phyloP scores from a whole-genome alignment of 1,140 invertebrate species.

The Euwallacea fornicatus region DNA sequence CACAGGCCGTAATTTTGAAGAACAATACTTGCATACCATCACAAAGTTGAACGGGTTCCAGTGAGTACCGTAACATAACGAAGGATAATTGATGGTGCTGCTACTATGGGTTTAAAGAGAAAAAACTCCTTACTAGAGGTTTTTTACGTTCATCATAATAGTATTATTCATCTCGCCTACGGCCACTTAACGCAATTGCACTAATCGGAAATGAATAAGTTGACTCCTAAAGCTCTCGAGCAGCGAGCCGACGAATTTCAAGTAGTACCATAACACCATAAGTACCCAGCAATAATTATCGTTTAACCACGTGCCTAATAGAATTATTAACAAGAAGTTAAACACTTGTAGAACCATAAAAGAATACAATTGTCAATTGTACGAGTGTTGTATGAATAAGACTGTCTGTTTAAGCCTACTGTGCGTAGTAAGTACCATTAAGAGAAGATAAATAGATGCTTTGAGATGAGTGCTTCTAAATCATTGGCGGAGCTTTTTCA shows the following conservation, averaged over 20 bases:
- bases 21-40: slow-evolving; percentile 26
- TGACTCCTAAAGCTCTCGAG: slow-evolving; percentile 16
- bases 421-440: slow-evolving; percentile 33
- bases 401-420: slow-evolving; percentile 29
- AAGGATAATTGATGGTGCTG: neutral
- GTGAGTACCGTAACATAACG: neutral
- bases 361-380: slow-evolving; percentile 39
- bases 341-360: slow-evolving; percentile 38
- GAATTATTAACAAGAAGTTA: slow-evolving; percentile 38
- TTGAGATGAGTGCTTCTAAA: slow-evolving; percentile 20
- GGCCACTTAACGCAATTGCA: neutral
- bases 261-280: slow-evolving; percentile 28
- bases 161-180: no score
- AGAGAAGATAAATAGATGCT: slow-evolving; percentile 35
- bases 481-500: slow-evolving; percentile 22
- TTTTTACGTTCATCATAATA: no score
- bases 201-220: slow-evolving; percentile 4
- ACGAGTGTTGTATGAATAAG: slow-evolving; percentile 36
- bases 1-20: slow-evolving; percentile 28
- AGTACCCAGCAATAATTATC: slow-evolving; percentile 32
- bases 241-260: neutral
- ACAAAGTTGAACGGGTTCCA: slow-evolving; percentile 4
- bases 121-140: no score
- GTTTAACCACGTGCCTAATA: slow-evolving; percentile 34
- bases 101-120: no score